Percentiles rank a stretch among this genome's conserved stretches.
These are phyloP conservation scores for Sanderia malayensis DNA, from an alignment of 30 jellyfish, hydroid and myxozoan species.

Conservation along the genomic window DNA sequence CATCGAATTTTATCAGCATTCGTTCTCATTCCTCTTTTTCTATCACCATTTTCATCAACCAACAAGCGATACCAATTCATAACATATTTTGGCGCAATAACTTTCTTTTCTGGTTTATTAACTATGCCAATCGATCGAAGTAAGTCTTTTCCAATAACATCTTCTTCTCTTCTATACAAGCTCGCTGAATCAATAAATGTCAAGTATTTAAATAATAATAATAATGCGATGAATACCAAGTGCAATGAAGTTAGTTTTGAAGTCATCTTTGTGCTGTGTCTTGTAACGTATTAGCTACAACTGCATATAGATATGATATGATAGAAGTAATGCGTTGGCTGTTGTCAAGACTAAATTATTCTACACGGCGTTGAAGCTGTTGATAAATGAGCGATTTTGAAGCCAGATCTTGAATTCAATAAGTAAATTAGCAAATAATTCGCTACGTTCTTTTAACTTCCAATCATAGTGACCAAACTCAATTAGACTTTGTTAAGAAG, in stretches of 20 bases:
- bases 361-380: neutral
- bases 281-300: too few relatives aligned
- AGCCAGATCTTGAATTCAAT: neutral
- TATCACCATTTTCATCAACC: constrained; percentile 36
- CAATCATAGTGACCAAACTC: constrained; percentile 22
- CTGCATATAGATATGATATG: too few relatives aligned
- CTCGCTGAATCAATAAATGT: neutral
- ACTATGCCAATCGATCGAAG: neutral
- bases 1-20: constrained; percentile 48
- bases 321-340: too few relatives aligned
- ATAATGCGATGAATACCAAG: too few relatives aligned
- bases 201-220: too few relatives aligned
- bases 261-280: too few relatives aligned
- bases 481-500: constrained; percentile 9
- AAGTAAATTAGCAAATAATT: neutral
- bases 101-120: neutral
- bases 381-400: constrained; percentile 1
- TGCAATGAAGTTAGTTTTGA: too few relatives aligned
- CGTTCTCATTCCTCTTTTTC: constrained; percentile 33
- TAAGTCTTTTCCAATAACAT: neutral
- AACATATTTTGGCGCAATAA: constrained; percentile 58
- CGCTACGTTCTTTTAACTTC: neutral
- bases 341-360: neutral
- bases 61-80: constrained; percentile 39
- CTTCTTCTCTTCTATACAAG: neutral